Evolutionary conservation across 2,888 invertebrate species (phyloP), one percentile per base, ranked within the genome.

Genomic region (Agrenia bidenticulata): DNA sequence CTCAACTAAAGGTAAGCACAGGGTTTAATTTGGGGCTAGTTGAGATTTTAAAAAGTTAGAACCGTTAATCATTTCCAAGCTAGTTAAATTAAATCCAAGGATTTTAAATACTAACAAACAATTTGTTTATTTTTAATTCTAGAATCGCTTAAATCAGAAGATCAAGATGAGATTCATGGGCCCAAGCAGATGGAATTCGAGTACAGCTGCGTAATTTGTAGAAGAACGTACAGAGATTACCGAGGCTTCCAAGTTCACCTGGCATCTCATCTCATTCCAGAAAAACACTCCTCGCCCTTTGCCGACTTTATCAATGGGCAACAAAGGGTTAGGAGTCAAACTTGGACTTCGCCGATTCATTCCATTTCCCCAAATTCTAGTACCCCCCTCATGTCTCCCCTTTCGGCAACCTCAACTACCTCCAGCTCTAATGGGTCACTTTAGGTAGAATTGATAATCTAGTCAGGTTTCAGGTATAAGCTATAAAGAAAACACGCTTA

Each of bases 181-280:
- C 56, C 51, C 0, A 61, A 64, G 15, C 41, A 57, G 11, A 61
- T 68, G 50, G 70, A 70, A 5, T 69, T 69, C 15, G 68, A 69
- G 24, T 73, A 68, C 49, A 71, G 66, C 37, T 75, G 75, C 61
- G 73, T 73, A 15, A 73, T 75, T 32, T 75, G 75, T 37, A 71
- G 75, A 15, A 66, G 70, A 45, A 73, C 56, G 49, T 75, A 73
- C 41, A 65, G 64, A 51, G 72, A 75, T 53, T 69, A 72, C 9
- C 58, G 72, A 63, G 69, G 72, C 42, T 69, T 73, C 17, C 75
- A 75, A 56, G 21, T 64, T 27, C 75, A 75, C 58, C 66, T 75
- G 56, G 66, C 73, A 23, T 70, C 72, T 37, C 75, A 75, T 58
- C 66, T 75, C 19, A 63, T 66, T 9, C 56, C 67, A 7, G 64